These are phyloP conservation scores for Lagopus muta DNA, from an alignment of 2,113 vertebrate genomes.

Conservation along the genomic window DNA sequence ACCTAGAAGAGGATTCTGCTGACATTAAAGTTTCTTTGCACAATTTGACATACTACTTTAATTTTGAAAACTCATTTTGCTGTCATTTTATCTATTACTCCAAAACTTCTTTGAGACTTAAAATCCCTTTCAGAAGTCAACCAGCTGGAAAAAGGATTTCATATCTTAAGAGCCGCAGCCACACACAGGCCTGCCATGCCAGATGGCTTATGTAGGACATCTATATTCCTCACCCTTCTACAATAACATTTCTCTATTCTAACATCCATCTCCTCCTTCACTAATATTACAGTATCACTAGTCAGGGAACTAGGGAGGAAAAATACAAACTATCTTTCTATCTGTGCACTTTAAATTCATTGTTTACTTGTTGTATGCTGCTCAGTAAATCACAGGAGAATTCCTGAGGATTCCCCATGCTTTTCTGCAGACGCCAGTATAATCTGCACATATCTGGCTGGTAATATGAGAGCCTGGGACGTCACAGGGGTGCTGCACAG, in stretches of 20 bases:
- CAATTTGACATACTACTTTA: slow-evolving; percentile 33
- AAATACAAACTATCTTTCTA: neutral
- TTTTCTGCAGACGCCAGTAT: neutral
- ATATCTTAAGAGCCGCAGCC: slow-evolving; percentile 2
- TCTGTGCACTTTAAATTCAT: neutral
- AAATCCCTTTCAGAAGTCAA: slow-evolving; percentile 30
- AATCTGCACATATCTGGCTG: neutral
- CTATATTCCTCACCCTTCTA: neutral
- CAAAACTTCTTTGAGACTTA: slow-evolving; percentile 29
- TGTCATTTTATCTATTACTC: slow-evolving; percentile 40
- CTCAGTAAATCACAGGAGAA: neutral
- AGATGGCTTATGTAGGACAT: neutral
- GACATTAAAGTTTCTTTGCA: slow-evolving; percentile 33
- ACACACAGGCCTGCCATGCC: neutral
- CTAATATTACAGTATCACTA: neutral
- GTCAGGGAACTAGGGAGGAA: neutral
- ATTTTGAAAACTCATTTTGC: slow-evolving; percentile 46
- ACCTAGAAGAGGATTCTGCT: slow-evolving; percentile 7
- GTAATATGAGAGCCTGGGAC: neutral
- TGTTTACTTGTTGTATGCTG: neutral
- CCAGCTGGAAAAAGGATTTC: slow-evolving; percentile 32
- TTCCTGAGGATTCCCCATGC: neutral
- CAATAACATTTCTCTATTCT: neutral
- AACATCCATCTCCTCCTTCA: neutral
- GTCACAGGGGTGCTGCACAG: neutral